Evolutionary conservation across 2,113 vertebrate species (phyloP), one percentile per base, ranked within the genome.

Genomic region (Furnarius figulus): DNA sequence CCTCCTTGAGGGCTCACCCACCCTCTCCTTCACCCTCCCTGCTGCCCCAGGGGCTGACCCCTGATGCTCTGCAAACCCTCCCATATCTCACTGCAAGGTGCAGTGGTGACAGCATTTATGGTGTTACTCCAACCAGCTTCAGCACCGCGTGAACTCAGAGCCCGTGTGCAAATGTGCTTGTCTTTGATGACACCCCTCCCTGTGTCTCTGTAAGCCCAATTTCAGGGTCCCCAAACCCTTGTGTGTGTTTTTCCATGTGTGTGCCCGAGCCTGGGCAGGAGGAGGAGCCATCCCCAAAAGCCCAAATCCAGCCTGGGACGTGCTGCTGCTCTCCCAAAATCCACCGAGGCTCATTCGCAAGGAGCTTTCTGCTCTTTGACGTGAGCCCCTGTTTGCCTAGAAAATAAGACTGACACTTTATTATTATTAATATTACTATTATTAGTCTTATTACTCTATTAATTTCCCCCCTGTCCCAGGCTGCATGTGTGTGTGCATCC

Each of bases 21-120:
- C 52, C 59, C n/a, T 19, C 22, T 59, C 8, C 42, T 31, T 12
- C 1, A 1, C 83, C n/a, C 2, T 4, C 1, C 0, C 22, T 0
- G 9, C 22, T 0, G 8, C 61, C n/a, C 37, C 1, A 3, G 18
- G 90, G 52, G 25, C 44, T 76, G 61, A 28, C 19, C 77, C 71
- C 61, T 1, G 4, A 1, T 5, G 75, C 47, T 50, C 56, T 47
- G 39, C 61, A 24, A 11, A 8, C 4, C 71, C 56, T 81, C 30
- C 67, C 2, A 0, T 4, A 0, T 39, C 76, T 33, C 5, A 0
- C 44, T 19, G 40, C 9, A 1, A 2, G 75, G 31, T 14, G 72
- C 12, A 2, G 0, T 1, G 30, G 0, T 14, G 13, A 14, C 9
- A 0, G 23, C 4, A 0, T 9, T 56, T 18, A 8, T 0, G 3